Evolutionary conservation across 2,797 vertebrate species (phyloP), one percentile per base, ranked within the genome.

Genomic region (Cercopithecus mitis): DNA sequence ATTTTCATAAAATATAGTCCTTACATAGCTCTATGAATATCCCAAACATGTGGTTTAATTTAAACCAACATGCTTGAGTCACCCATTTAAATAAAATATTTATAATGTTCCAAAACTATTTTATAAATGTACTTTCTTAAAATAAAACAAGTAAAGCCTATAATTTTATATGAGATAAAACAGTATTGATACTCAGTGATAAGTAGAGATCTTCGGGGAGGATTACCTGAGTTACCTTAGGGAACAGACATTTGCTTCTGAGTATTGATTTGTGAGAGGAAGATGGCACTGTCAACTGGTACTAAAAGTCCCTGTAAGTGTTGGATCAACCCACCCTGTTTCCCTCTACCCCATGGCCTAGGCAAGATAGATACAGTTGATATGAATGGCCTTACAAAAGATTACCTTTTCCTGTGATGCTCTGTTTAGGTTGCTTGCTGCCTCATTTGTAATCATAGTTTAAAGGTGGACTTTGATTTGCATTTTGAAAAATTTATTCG

Each of bases 41-140:
- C 88, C 72, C 91, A 81, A 95, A 91, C 95, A 93, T 97, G 91
- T 93, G 91, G 90, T 97, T 98, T 97, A 96, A 97, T 98, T 98
- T 97, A 98, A 98, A 94, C 88, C 79, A 97, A 96, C 93, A 95
- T 97, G 88, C 96, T 96, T 97, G 93, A 97, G 50, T 96, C 95
- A 96, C 83, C 86, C 82, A 90, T 93, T 97, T 95, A 97, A 97
- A 97, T 97, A 94, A 97, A 97, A 83, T 95, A 50, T 97, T 94
- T 95, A 27, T 96, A 94, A 85, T 96, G 73, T 91, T 97, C 47
- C 72, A 76, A 91, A 97, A 92, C 89, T 94, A 47, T 97, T 96
- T 96, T 94, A 89, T 94, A 95, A 97, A 95, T 95, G 73, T 33
- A 82, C 39, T 30, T 94, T 89, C 95, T 95, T 73, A 90, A 96